phyloP scores from a whole-genome alignment of 2,888 invertebrate genomes.

The Panopea generosa region DNA sequence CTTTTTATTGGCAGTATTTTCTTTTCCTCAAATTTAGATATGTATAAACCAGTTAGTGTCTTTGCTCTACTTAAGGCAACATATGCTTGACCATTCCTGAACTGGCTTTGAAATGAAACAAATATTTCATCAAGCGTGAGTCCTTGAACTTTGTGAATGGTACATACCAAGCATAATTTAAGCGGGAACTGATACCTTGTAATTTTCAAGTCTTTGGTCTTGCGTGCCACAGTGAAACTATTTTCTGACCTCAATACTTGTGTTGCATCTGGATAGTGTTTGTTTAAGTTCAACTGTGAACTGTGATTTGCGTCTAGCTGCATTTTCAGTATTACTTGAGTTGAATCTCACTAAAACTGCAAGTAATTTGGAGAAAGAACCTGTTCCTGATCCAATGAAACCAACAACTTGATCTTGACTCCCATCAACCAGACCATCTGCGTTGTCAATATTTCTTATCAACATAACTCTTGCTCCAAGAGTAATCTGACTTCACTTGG shows the following conservation, averaged over 20 bases:
- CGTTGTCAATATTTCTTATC: constrained; percentile 51
- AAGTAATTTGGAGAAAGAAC: background rate
- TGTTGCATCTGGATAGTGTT: background rate
- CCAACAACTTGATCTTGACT: constrained; percentile 40
- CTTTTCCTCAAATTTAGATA: constrained; percentile 25
- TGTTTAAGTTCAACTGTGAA: background rate
- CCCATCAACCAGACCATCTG: constrained; percentile 58
- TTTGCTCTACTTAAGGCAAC: constrained; percentile 51
- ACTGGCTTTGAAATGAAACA: constrained; percentile 11
- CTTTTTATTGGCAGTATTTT: constrained; percentile 11
- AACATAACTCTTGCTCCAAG: constrained; percentile 52
- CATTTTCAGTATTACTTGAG: background rate
- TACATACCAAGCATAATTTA: constrained; percentile 8
- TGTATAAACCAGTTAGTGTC: constrained; percentile 15
- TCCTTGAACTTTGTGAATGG: constrained; percentile 30
- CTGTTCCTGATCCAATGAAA: constrained; percentile 4
- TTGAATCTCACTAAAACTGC: background rate
- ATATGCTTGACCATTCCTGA: constrained; percentile 25
- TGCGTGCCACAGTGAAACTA: background rate
- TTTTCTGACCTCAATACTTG: background rate
- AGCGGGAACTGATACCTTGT: constrained; percentile 31
- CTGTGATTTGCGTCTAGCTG: background rate
- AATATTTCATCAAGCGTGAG: constrained; percentile 11
- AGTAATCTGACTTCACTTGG: constrained; percentile 11
- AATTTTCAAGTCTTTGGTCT: background rate